phyloP scores from a whole-genome alignment of 2,888 invertebrate species.

The Brachynemurus nebulosus region DNA sequence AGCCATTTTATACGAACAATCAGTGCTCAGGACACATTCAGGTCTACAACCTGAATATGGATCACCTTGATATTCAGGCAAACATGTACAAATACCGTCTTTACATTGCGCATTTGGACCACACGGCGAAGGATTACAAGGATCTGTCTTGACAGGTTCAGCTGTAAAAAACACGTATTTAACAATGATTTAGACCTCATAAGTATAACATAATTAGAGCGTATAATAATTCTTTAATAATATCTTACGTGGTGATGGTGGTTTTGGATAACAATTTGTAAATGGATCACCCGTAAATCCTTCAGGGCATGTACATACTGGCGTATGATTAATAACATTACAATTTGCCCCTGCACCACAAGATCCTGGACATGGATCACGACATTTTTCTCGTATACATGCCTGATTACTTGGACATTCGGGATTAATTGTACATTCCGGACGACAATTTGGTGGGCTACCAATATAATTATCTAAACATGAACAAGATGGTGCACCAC shows the following conservation, averaged over 20 bases:
- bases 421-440: slow-evolving; percentile 70
- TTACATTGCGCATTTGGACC: slow-evolving; percentile 49
- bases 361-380: slow-evolving; percentile 68
- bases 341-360: slow-evolving; percentile 68
- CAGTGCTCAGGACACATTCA: slow-evolving; percentile 48
- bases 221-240: background rate
- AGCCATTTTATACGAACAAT: slow-evolving; percentile 48
- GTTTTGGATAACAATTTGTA: slow-evolving; percentile 48
- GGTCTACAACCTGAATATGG: slow-evolving; percentile 40
- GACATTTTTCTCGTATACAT: slow-evolving; percentile 69
- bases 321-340: slow-evolving; percentile 67
- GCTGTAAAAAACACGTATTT: background rate
- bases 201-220: background rate
- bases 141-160: slow-evolving; percentile 28
- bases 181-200: no score
- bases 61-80: slow-evolving; percentile 51
- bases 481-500: slow-evolving; percentile 62
- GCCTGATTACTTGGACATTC: slow-evolving; percentile 69
- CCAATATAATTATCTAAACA: slow-evolving; percentile 59
- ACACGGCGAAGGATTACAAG: slow-evolving; percentile 49
- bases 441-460: slow-evolving; percentile 67
- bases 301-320: slow-evolving; percentile 61
- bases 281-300: slow-evolving; percentile 72
- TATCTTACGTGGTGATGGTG: slow-evolving; percentile 14
- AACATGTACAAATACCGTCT: slow-evolving; percentile 59